These are phyloP conservation scores for Ceratina australensis DNA, from an alignment of 1,140 invertebrate genomes.

Conservation along the genomic window DNA sequence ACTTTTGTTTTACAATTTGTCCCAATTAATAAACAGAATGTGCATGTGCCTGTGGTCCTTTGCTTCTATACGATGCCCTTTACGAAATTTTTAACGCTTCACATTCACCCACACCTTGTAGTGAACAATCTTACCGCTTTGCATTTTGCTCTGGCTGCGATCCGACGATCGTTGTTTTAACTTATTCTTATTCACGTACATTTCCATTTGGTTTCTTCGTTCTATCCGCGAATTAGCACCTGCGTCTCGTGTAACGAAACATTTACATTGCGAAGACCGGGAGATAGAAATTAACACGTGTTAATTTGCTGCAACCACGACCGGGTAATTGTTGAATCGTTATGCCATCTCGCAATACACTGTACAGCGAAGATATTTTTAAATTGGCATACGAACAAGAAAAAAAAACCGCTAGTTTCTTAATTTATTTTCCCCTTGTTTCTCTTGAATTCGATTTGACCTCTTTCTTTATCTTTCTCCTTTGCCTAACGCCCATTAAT, in stretches of 20 bases:
- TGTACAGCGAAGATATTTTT: constrained; percentile 10
- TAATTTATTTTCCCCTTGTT: constrained; percentile 15
- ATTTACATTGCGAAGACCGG: too few relatives aligned
- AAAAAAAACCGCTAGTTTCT: constrained; percentile 18
- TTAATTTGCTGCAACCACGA: constrained; percentile 78
- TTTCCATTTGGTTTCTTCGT: constrained; percentile 31
- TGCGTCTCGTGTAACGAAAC: not conserved
- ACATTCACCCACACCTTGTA: constrained; percentile 40
- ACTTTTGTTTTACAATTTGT: constrained; percentile 77
- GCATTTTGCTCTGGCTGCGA: constrained; percentile 65
- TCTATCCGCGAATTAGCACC: constrained; percentile 24
- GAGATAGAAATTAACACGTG: constrained; percentile 66
- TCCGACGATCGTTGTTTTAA: constrained; percentile 40
- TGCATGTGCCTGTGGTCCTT: constrained; percentile 80
- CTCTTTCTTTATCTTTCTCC: constrained; percentile 42
- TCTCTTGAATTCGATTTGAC: constrained; percentile 45
- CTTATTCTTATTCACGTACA: constrained; percentile 30
- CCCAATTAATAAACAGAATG: constrained; percentile 80
- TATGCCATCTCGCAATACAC: constrained; percentile 30
- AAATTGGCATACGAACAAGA: not conserved
- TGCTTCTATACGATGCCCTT: constrained; percentile 70
- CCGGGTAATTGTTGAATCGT: constrained; percentile 54
- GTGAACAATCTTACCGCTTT: constrained; percentile 53
- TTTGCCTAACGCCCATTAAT: constrained; percentile 44
- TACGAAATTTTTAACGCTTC: constrained; percentile 67